A percentile compares a stretch with the other conserved stretches of the same genome.
These are phyloP conservation scores for Brachypalpus laphriformis DNA, from an alignment of 2,888 invertebrate species.

Conservation along the genomic window DNA sequence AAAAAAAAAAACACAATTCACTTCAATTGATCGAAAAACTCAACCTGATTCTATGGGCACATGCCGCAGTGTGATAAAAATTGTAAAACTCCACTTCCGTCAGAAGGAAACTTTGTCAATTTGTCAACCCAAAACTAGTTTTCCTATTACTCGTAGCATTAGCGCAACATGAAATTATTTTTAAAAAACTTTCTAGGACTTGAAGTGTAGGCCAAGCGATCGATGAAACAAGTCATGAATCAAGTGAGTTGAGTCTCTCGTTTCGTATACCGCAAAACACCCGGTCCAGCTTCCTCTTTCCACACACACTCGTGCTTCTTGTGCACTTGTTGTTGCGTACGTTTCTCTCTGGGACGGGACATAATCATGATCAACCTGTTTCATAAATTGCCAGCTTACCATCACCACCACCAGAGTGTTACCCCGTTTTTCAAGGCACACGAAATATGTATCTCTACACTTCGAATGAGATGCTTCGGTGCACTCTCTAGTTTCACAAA, in stretches of 20 bases:
- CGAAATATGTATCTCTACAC: constrained; percentile 21
- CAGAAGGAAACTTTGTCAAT: not conserved
- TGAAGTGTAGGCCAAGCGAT: constrained; percentile 61
- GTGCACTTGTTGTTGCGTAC: constrained; percentile 29
- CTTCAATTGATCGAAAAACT: too few relatives aligned
- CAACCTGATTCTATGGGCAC: not conserved
- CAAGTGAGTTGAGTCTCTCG: constrained; percentile 16
- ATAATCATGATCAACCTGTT: constrained; percentile 73
- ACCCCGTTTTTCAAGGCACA: constrained; percentile 34
- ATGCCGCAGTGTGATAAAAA: not conserved
- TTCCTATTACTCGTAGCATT: not conserved
- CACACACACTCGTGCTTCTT: not conserved
- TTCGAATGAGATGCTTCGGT: constrained; percentile 53
- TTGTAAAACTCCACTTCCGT: not conserved
- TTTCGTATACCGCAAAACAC: constrained; percentile 2
- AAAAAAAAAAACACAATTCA: too few relatives aligned
- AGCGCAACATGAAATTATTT: not conserved
- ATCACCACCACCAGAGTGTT: constrained; percentile 36
- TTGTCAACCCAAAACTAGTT: constrained; percentile 1
- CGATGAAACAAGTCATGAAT: constrained; percentile 52
- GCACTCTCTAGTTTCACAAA: constrained; percentile 44
- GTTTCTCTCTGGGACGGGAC: constrained; percentile 68
- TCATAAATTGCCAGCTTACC: constrained; percentile 63
- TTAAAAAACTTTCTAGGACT: constrained; percentile 61
- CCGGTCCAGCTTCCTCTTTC: constrained; percentile 32